These are phyloP conservation scores for Acrobasis consociella DNA, from an alignment of 2,888 invertebrate species.

Conservation along the genomic window DNA sequence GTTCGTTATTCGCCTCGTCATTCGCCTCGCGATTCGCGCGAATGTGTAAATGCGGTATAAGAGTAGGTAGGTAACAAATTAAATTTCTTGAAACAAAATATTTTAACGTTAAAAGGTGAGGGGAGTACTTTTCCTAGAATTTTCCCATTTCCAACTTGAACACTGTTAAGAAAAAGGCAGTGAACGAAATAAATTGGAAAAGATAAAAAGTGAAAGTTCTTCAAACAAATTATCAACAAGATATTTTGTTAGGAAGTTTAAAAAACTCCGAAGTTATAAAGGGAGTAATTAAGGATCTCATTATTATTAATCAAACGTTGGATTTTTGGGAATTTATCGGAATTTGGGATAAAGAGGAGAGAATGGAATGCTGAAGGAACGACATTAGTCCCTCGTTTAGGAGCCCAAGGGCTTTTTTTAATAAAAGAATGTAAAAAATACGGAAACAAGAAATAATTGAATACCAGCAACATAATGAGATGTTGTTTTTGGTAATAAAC, in stretches of 20 bases:
- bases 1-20: too few species aligned
- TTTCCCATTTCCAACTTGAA: background rate
- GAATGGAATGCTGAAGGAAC: slow-evolving; percentile 28
- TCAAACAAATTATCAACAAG: slow-evolving; percentile 20
- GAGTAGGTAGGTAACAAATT: too few species aligned
- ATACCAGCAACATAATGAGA: slow-evolving; percentile 53
- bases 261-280: slow-evolving; percentile 32
- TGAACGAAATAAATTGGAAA: slow-evolving; percentile 15
- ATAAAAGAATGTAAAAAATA: slow-evolving; percentile 24
- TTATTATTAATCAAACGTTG: slow-evolving; percentile 35
- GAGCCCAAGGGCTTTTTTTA: slow-evolving; percentile 10
- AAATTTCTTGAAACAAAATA: too few species aligned
- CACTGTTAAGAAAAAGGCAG: background rate
- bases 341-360: slow-evolving; percentile 26
- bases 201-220: slow-evolving; percentile 16
- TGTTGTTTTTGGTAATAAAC: slow-evolving; percentile 38
- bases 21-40: too few species aligned
- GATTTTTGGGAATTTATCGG: slow-evolving; percentile 31
- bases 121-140: background rate
- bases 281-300: slow-evolving; percentile 35
- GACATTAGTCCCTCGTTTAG: slow-evolving; percentile 23
- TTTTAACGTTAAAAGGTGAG: too few species aligned
- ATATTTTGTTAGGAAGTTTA: slow-evolving; percentile 32
- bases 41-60: too few species aligned
- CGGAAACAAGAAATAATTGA: slow-evolving; percentile 39